Base-by-base conservation (phyloP, 2,113 vertebrate species). In the Brachionichthys hirsutus region DNA sequence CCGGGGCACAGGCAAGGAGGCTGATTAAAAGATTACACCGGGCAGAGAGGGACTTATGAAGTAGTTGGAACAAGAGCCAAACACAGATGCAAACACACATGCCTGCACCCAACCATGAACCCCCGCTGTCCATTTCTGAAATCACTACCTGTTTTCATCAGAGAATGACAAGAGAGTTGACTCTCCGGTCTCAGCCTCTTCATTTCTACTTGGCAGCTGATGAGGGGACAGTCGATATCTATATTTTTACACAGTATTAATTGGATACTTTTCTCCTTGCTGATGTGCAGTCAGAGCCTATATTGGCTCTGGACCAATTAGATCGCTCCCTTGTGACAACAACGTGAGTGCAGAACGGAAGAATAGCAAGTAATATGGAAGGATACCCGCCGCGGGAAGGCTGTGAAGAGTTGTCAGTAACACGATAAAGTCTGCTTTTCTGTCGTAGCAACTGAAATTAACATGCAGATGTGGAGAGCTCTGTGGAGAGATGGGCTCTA, bases 271-370 rank as follows among this genome's bases (percentile, higher is more conserved):
- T 75, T 57, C 60, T 75, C 62, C 44, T 55, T 68, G 80, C 58
- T 87, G 77, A 87, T 74, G 78, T 82, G 70, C 79, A 76, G 78
- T 69, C 57, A 54, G 67, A 84, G 62, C 62, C 66, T 83, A 73
- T 83, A 73, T 62, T 82, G 78, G 70, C 83, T 84, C 61, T 70
- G 54, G 63, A 77, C 80, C 87, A 91, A 88, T 91, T 88, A 87
- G 63, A 75, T 51, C 12, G 73, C 54, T 82, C 78, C 75, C 73
- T 10, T 62, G 84, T 76, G 78, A 65, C 62, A 84, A 75, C 73
- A 72, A 57, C 49, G 66, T 60, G 62, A 53, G 47, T 2, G 13
- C n/a, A 71, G 55, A 62, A 73, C 14, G 49, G 62, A 75, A 57
- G 40, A 43, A 64, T 34, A 55, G 19, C 46, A 67, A 70, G 51